Conservation (phyloP, 2,113 vertebrate species). For the Zapus hudsonius region DNA sequence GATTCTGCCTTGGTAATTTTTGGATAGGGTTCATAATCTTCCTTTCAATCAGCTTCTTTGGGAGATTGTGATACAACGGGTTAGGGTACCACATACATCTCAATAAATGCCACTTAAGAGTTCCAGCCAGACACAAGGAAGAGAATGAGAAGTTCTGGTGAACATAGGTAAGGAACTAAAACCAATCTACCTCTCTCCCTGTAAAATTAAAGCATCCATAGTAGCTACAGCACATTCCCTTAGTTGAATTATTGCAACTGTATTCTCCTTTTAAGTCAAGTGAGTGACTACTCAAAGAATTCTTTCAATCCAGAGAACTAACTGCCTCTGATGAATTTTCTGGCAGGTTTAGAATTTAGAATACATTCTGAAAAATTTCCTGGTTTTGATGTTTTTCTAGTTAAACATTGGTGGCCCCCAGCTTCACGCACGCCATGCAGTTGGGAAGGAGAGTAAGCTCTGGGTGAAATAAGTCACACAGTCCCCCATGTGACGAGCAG, state of each 20-base stretch:
- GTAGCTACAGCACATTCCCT: background rate
- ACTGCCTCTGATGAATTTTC: background rate
- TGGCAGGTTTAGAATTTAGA: background rate
- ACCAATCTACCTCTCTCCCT: background rate
- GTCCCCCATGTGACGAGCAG: background rate
- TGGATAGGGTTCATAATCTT: background rate
- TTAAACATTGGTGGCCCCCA: background rate
- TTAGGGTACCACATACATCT: background rate
- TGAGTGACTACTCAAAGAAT: background rate
- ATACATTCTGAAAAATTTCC: background rate
- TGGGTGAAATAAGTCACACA: background rate
- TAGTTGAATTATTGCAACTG: background rate
- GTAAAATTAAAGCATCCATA: background rate
- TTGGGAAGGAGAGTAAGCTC: background rate
- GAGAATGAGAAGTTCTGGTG: background rate
- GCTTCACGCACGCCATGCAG: background rate
- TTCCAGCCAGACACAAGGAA: background rate
- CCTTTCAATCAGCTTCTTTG: background rate
- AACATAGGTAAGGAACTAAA: background rate
- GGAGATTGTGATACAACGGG: background rate
- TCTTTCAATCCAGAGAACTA: background rate
- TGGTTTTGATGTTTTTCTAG: too few species aligned
- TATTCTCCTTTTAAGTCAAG: background rate
- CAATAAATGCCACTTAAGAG: background rate
- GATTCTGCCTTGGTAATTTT: background rate